These are phyloP conservation scores for Otolemur crassicaudatus DNA, from an alignment of 2,797 vertebrate genomes.

Conservation along the genomic window DNA sequence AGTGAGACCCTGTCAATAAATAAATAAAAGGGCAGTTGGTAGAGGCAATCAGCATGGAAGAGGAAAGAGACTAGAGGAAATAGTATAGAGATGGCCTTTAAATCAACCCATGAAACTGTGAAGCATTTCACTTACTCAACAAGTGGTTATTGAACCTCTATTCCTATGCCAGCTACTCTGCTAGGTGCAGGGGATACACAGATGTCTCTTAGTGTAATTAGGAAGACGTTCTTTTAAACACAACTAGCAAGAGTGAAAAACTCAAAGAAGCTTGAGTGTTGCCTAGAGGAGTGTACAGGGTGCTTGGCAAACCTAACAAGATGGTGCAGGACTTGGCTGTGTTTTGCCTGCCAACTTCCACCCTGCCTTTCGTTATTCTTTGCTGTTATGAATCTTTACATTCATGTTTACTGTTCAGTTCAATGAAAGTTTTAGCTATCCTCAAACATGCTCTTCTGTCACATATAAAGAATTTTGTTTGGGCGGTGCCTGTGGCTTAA, in stretches of 20 bases:
- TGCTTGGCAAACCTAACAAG: not conserved
- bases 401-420: not conserved
- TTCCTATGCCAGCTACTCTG: not conserved
- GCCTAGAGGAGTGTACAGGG: not conserved
- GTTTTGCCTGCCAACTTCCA: not conserved
- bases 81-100: not conserved
- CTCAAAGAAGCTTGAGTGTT: not conserved
- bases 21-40: not conserved
- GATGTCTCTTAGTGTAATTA: not conserved
- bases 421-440: not conserved
- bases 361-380: not conserved
- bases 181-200: not conserved
- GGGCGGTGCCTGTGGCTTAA: no score
- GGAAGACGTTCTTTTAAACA: not conserved
- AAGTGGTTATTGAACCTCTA: not conserved
- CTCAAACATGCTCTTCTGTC: not conserved
- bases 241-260: not conserved
- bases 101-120: not conserved
- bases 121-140: not conserved
- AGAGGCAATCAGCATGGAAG: not conserved
- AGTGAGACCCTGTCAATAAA: not conserved
- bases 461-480: constrained; percentile 12
- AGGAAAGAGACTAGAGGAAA: not conserved
- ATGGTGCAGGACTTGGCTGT: not conserved
- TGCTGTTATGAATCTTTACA: not conserved